These are phyloP conservation scores for Pipistrellus nathusii DNA, from an alignment of 2,797 vertebrate species.

Conservation along the genomic window DNA sequence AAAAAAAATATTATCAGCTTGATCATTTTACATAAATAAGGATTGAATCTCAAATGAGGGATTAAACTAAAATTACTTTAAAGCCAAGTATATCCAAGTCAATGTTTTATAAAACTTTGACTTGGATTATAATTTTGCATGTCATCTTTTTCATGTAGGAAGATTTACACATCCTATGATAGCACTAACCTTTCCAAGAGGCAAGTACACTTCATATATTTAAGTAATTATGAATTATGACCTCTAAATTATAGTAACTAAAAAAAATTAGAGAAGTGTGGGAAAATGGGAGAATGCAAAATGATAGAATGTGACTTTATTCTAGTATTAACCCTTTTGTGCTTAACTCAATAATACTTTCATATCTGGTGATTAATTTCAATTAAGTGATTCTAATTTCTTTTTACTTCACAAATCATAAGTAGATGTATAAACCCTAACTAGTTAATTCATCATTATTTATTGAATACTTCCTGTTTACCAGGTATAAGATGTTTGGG, in stretches of 20 bases:
- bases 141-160: conserved; percentile 85
- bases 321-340: conserved; percentile 23
- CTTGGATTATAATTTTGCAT: conserved; percentile 83
- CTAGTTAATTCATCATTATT: not conserved
- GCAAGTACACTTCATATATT: conserved; percentile 83
- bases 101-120: conserved; percentile 87
- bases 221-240: conserved; percentile 83
- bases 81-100: conserved; percentile 81
- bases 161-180: conserved; percentile 84
- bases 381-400: not conserved
- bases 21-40: conserved; percentile 81
- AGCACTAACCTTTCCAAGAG: conserved; percentile 83
- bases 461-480: not conserved
- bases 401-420: not conserved
- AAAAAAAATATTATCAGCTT: conserved; percentile 81
- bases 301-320: conserved; percentile 10
- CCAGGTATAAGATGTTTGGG: not conserved
- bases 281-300: conserved; percentile 65
- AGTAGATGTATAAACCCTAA: not conserved
- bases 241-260: conserved; percentile 74
- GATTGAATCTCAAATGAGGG: conserved; percentile 83
- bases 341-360: not conserved
- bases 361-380: not conserved
- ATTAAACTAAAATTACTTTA: conserved; percentile 87
- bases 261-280: conserved; percentile 64